phyloP scores from a whole-genome alignment of 2,888 invertebrate genomes.

The Machimus rusticus region DNA sequence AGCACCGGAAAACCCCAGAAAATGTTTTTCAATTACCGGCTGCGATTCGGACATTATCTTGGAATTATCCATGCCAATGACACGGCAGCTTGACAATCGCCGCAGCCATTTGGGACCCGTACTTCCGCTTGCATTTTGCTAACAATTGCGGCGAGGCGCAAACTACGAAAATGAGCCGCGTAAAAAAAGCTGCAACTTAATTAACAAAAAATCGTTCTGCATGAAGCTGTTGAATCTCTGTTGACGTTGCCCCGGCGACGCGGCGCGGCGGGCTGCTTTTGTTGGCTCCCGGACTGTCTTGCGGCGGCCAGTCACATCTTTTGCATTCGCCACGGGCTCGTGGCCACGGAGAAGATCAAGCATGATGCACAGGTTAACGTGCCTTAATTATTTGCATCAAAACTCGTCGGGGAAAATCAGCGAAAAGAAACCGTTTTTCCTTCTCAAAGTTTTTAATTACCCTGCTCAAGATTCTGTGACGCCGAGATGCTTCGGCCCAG shows the following conservation, averaged over 20 bases:
- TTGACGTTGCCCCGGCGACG: neutral
- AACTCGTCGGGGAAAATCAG: neutral
- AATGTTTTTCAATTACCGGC: neutral
- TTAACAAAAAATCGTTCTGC: neutral
- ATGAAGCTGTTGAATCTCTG: neutral
- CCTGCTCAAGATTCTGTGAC: slow-evolving; percentile 47
- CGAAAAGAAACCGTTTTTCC: neutral
- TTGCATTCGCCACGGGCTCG: neutral
- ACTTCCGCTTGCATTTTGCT: neutral
- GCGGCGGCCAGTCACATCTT: neutral
- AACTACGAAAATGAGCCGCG: neutral
- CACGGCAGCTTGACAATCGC: neutral
- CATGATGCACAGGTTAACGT: slow-evolving; percentile 30
- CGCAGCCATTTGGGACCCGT: neutral
- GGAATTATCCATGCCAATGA: neutral
- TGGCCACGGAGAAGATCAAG: slow-evolving; percentile 4
- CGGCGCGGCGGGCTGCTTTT: neutral
- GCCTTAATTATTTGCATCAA: slow-evolving; percentile 37
- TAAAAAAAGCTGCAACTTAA: neutral
- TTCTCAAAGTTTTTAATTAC: slow-evolving; percentile 34
- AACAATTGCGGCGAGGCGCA: neutral
- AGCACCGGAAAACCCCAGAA: neutral
- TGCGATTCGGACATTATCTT: neutral
- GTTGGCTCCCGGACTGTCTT: neutral
- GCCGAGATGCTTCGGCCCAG: slow-evolving; percentile 46